Evolutionary conservation across 2,888 invertebrate genomes (phyloP), one percentile per base, ranked within the genome.

Genomic region (Unio pictorum): DNA sequence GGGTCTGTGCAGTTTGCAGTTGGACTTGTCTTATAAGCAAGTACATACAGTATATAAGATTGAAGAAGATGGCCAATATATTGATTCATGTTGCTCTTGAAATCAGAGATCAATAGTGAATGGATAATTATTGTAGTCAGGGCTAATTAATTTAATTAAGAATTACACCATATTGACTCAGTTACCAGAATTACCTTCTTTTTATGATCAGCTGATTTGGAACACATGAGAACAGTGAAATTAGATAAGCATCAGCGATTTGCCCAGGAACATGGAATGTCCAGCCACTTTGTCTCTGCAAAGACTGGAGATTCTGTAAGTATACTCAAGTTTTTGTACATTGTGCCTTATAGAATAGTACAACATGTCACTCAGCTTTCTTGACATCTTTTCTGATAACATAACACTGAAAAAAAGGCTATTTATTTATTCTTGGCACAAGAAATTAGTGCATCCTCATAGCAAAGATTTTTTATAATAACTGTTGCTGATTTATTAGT

Each of bases 261-360:
- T 84, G 91, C 90, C 45, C 88, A 90, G 71, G 90, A 91, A 65
- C 85, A 90, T 81, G 86, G 87, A 64, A 88, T 91, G 89, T 87
- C 88, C 63, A 89, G 90, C 72, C 89, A 90, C 82, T 91, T 91
- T 84, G 90, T 91, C 8, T 92, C 92, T 11, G 92, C 92, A 26
- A 91, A 91, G 79, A 92, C 92, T 20, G 92, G 92, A 23, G 92
- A 92, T 79, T 91, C 90, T 23, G 91, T 91, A 78, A 84, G 87
- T 57, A 64, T 54, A 4, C 20, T 7, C 7, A 65, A 57, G 54
- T 34, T 20, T n/a, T 17, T 61, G 20, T 55, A 54, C 59, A 20
- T 7, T 45, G 8, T 4, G 30, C 63, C 6, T 20, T 17, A 61
- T 55, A 60, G 18, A 23, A 60, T 59, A 55, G 8, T 30, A 4